Base-by-base conservation (phyloP, 2,888 invertebrate species). In the Trichacis sp. region DNA sequence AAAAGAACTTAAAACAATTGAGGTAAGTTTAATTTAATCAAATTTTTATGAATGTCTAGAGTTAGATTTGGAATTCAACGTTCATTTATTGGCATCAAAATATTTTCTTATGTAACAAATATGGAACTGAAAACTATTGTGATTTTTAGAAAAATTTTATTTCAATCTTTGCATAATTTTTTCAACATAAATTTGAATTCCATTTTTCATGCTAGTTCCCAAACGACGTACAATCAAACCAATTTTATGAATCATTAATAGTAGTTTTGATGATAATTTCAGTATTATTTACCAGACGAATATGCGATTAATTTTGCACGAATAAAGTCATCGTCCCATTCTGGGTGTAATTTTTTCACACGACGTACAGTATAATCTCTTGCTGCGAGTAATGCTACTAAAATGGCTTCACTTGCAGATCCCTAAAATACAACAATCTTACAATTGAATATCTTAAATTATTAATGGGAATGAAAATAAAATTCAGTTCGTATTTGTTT, bases 381-480 rank as follows among this genome's bases (percentile, higher is more conserved):
- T 0, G 95, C 94, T 4, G 92, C 92, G 57, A 97, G 84, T 1
- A 97, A 85, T 5, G 93, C 93, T 1, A 97, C 91, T 8, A 96
- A 84, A 0, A 95, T 94, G 0, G 94, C 89, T 85, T 97, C 97
- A 80, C 95, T 96, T 1, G 97, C 96, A 0, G 96, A 95, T 43
- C 94, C 92, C 91, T 93, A 49, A 85, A 85, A 70, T 68, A 40
- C 1, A 40, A 40, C 6, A 19, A 43, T 36, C 51, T 33, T 53
- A 11, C n/a, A n/a, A 38, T 45, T 36, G 24, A 20, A 38, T 24
- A n/a, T n/a, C n/a, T n/a, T n/a, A n/a, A n/a, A n/a, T n/a, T n/a
- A n/a, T n/a, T n/a, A n/a, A n/a, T n/a, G n/a, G n/a, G n/a, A n/a
- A n/a, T n/a, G n/a, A n/a, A n/a, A n/a, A n/a, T n/a, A n/a, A n/a